phyloP scores from a whole-genome alignment of 1,140 invertebrate genomes.

The Aphelenchoides avenae region DNA sequence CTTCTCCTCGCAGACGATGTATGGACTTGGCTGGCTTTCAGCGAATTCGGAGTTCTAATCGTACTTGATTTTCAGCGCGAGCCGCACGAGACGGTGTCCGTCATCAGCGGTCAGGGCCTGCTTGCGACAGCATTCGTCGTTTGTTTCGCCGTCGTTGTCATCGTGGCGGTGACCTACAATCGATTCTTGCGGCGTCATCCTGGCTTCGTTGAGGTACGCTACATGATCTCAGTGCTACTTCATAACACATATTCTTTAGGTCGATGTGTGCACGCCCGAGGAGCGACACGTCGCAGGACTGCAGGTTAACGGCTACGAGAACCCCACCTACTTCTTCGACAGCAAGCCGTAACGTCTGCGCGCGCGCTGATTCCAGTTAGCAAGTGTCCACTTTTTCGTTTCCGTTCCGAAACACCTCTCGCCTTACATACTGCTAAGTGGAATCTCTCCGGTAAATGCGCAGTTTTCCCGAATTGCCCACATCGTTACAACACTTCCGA shows the following conservation, averaged over 20 bases:
- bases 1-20: too few relatives aligned
- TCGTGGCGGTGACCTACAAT: constrained; percentile 82
- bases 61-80: too few relatives aligned
- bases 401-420: too few relatives aligned
- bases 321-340: constrained; percentile 99
- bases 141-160: constrained; percentile 50
- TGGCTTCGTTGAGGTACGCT: constrained; percentile 55
- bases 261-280: constrained; percentile 72
- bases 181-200: constrained; percentile 52
- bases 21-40: too few relatives aligned
- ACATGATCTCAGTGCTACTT: too few relatives aligned
- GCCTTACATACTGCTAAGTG: too few relatives aligned
- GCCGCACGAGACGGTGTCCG: constrained; percentile 13
- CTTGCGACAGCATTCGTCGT: constrained; percentile 57
- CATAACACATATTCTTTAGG: too few relatives aligned
- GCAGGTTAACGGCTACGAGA: constrained; percentile 99
- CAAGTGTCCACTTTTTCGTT: background rate
- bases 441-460: too few relatives aligned
- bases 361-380: background rate
- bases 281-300: constrained; percentile 96
- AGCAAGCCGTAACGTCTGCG: constrained; percentile 26
- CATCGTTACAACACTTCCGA: too few relatives aligned
- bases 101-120: constrained; percentile 62
- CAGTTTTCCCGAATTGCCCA: too few relatives aligned
- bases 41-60: too few relatives aligned